Evolutionary conservation across 53 echinoderm and acorn worm genomes (phyloP).

Genomic region (Zoroaster sp.): DNA sequence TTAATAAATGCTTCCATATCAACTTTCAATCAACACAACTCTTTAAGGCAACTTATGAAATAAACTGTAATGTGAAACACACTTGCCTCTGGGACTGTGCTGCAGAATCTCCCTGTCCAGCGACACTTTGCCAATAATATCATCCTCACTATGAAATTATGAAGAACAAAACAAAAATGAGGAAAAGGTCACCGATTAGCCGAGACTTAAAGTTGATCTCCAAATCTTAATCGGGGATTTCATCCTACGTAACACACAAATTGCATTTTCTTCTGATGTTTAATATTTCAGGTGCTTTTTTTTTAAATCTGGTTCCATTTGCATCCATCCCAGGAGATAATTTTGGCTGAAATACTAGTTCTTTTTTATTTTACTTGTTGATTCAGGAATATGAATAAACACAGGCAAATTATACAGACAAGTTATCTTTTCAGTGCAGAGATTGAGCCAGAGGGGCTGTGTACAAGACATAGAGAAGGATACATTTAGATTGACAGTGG

Average conservation of each 20-base stretch:
- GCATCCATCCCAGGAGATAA: not conserved
- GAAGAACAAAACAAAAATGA: conserved; percentile 1
- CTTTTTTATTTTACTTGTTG: not conserved
- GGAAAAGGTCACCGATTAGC: conserved; percentile 3
- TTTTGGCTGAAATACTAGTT: not conserved
- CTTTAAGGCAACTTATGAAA: not conserved
- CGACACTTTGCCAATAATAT: conserved; percentile 67
- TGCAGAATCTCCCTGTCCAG: conserved; percentile 59
- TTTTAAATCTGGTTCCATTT: not conserved
- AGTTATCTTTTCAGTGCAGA: too few relatives aligned
- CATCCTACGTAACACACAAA: not conserved
- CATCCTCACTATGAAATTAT: conserved; percentile 49
- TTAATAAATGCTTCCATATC: too few relatives aligned
- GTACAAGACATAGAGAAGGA: too few relatives aligned
- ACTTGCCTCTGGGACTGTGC: conserved; percentile 47
- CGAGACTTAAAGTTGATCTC: not conserved
- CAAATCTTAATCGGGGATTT: not conserved
- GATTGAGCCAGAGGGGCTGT: too few relatives aligned
- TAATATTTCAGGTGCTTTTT: not conserved
- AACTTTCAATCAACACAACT: not conserved
- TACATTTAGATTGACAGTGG: too few relatives aligned
- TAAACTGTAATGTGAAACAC: not conserved
- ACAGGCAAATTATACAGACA: too few relatives aligned
- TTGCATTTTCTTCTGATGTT: not conserved
- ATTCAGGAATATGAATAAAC: too few relatives aligned